phyloP scores from a whole-genome alignment of 2,113 vertebrate species.

The Zosterops lateralis region DNA sequence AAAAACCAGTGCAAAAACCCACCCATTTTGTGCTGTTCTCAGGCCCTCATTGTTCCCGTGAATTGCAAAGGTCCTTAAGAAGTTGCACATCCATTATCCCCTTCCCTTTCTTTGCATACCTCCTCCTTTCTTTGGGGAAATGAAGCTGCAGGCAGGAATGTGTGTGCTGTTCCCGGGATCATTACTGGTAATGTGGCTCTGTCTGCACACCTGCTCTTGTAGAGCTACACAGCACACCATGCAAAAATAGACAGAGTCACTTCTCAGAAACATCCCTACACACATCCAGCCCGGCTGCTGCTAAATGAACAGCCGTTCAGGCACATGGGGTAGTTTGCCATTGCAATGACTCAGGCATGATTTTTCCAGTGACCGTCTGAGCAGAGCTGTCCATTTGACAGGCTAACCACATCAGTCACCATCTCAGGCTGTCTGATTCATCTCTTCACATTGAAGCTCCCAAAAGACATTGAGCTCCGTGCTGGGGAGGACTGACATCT shows the following conservation, averaged over 20 bases:
- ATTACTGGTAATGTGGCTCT: neutral
- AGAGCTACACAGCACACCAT: neutral
- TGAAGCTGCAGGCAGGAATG: neutral
- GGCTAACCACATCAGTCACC: constrained; percentile 47
- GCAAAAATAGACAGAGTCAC: neutral
- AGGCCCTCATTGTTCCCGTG: neutral
- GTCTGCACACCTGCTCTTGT: neutral
- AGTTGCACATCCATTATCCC: neutral
- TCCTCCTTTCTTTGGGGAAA: neutral
- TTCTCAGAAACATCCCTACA: neutral
- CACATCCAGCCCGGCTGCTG: neutral
- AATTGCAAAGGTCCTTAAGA: constrained; percentile 2
- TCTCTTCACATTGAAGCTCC: constrained; percentile 16
- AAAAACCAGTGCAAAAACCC: neutral
- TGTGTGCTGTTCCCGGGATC: neutral
- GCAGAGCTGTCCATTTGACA: constrained; percentile 16
- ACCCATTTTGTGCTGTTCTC: neutral
- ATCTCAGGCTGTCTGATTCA: constrained; percentile 27
- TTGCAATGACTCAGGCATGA: constrained; percentile 1
- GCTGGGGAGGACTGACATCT: neutral
- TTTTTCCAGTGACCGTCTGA: constrained; percentile 14
- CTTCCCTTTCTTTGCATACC: neutral
- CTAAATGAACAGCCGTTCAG: constrained; percentile 35
- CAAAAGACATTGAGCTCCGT: neutral
- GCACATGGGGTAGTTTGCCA: neutral